These are phyloP conservation scores for Urocynchramus pylzowi DNA, from an alignment of 2,113 vertebrate species.

Conservation along the genomic window DNA sequence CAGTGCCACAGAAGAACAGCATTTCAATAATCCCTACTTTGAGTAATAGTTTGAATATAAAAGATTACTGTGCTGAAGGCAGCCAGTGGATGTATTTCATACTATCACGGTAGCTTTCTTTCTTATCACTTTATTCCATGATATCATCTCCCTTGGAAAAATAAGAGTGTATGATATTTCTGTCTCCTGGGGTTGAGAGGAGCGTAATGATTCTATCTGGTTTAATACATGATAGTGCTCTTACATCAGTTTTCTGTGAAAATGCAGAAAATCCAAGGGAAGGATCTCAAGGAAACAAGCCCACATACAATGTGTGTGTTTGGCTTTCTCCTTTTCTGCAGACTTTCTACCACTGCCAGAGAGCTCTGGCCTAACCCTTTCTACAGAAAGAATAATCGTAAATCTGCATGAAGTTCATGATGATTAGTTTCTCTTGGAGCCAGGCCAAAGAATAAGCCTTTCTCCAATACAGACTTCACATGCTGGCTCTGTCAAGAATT, in stretches of 20 bases:
- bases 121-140: conserved; percentile 19
- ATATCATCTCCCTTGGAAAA: conserved; percentile 48
- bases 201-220: not conserved
- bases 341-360: conserved; percentile 34
- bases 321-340: not conserved
- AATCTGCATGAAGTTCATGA: conserved; percentile 75
- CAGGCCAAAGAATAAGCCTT: conserved; percentile 69
- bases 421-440: conserved; percentile 76
- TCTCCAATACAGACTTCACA: conserved; percentile 68
- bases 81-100: conserved; percentile 29
- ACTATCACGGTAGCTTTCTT: not conserved
- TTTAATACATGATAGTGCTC: not conserved
- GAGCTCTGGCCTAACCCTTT: conserved; percentile 42
- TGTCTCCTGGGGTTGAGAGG: not conserved
- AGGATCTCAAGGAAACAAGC: not conserved
- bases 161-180: not conserved
- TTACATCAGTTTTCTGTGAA: not conserved
- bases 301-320: not conserved
- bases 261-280: not conserved
- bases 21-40: conserved; percentile 20
- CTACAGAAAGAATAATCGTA: conserved; percentile 64
- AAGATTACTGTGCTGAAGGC: conserved; percentile 34
- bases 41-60: conserved; percentile 42
- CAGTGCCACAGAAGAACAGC: not conserved
- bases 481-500: conserved; percentile 71